Evolutionary conservation across 2,113 vertebrate genomes (phyloP), one percentile per base, ranked within the genome.

Genomic region (Toxotes chatareus): DNA sequence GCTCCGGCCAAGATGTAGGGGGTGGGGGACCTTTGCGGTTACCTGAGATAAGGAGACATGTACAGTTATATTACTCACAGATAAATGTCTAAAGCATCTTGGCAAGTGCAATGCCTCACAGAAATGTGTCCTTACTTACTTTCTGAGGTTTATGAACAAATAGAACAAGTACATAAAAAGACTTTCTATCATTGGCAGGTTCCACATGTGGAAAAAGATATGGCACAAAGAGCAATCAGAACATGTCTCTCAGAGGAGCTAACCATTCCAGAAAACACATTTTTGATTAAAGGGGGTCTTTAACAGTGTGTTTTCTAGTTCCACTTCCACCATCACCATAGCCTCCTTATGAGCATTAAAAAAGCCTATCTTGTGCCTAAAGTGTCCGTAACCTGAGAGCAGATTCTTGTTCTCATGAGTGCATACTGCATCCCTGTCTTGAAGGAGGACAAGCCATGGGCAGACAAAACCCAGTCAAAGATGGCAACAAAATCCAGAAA

Each of bases 1-100:
- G 89, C 46, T 97, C 96, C 0, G 95, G 89, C 97, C 97, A 98
- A 0, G 94, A 93, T 63, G 95, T n/a, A 14, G 88, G 69, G 19
- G 91, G 56, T 19, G 80, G 49, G 16, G 87, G 81, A 49, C 82
- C 82, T 90, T 95, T 97, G 63, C 95, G 95, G 51, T 88, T 86
- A 46, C 97, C 97, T 98, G 93, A 16, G 32, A 89, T 16, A 51
- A 57, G 23, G 6, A 63, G 4, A 73, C 3, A 75, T 21, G 4
- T 1, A 2, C 9, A 23, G 4, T 55, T 73, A 42, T 1, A 56
- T 38, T 32, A 72, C 27, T n/a, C 21, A 59, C 0, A 19, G 7
- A 16, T 44, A 23, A 59, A 79, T 62, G 17, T 66, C 13, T 74
- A n/a, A 53, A 59, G 36, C 60, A 56, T 44, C 34, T 32, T 60